phyloP scores from a whole-genome alignment of 2,113 vertebrate species.

The Tympanuchus pallidicinctus region DNA sequence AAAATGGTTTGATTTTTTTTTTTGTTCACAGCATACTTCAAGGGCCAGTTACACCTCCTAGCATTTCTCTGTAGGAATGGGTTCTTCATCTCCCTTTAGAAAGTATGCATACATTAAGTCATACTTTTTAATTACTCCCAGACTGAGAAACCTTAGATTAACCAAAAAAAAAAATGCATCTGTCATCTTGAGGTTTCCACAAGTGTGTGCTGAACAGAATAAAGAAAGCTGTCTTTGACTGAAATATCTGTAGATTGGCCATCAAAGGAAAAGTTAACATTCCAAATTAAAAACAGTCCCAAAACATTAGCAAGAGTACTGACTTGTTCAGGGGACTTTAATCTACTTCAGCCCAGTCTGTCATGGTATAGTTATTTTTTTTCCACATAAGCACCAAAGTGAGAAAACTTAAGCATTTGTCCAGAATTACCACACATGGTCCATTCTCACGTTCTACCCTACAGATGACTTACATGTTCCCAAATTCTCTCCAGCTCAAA shows the following conservation, averaged over 20 bases:
- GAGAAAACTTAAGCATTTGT: slow-evolving; percentile 37
- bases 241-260: neutral
- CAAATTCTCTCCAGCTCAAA: slow-evolving; percentile 6
- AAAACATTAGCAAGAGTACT: neutral
- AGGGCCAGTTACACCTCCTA: neutral
- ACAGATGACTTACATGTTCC: neutral
- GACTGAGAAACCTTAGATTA: slow-evolving; percentile 54
- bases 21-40: slow-evolving; percentile 40
- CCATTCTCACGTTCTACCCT: neutral
- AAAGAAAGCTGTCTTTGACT: slow-evolving; percentile 7
- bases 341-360: neutral
- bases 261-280: slow-evolving; percentile 13
- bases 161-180: neutral
- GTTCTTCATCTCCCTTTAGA: slow-evolving; percentile 57
- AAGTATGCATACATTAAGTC: slow-evolving; percentile 28
- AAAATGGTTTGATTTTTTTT: slow-evolving; percentile 28
- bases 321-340: slow-evolving; percentile 19
- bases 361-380: slow-evolving; percentile 12
- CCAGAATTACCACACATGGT: slow-evolving; percentile 19
- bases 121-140: slow-evolving; percentile 65
- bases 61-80: slow-evolving; percentile 23
- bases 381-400: slow-evolving; percentile 30
- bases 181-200: neutral
- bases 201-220: neutral
- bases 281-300: neutral